These are phyloP conservation scores for Tetramorium simillimum DNA, from an alignment of 1,140 invertebrate genomes.

Conservation along the genomic window DNA sequence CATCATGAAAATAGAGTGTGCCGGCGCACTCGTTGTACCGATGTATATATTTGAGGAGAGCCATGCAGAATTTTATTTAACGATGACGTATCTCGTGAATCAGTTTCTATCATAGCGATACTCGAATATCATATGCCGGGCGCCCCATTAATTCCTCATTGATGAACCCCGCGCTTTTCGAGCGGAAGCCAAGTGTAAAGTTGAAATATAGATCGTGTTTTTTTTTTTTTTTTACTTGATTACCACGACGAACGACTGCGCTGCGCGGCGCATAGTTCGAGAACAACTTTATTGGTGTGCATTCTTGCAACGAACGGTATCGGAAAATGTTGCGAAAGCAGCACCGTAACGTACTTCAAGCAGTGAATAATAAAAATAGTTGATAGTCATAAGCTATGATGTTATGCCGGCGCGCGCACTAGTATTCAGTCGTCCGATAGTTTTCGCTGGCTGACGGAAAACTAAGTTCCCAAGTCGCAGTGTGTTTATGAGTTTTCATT, in stretches of 20 bases:
- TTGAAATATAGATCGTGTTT: background rate
- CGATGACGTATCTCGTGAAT: background rate
- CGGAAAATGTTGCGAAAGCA: conserved; percentile 52
- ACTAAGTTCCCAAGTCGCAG: conserved; percentile 23
- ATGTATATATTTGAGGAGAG: background rate
- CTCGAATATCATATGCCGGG: background rate
- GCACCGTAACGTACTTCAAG: conserved; percentile 26
- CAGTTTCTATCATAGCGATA: background rate
- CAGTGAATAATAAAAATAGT: conserved; percentile 60
- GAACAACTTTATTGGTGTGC: conserved; percentile 28
- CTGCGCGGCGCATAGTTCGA: conserved; percentile 4
- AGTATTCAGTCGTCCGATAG: conserved; percentile 29
- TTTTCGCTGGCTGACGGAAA: conserved; percentile 24
- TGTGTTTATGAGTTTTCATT: conserved; percentile 36
- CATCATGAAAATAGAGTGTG: background rate
- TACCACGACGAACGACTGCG: background rate
- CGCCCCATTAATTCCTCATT: background rate
- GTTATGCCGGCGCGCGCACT: conserved; percentile 8
- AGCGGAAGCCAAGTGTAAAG: background rate
- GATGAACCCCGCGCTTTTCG: background rate
- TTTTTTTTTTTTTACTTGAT: conserved; percentile 42
- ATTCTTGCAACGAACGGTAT: conserved; percentile 23
- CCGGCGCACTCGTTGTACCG: too few relatives aligned
- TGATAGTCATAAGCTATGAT: conserved; percentile 50
- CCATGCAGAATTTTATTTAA: conserved; percentile 22